Conservation (phyloP, 2,113 vertebrate genomes). For the Planiliza haematocheilus region DNA sequence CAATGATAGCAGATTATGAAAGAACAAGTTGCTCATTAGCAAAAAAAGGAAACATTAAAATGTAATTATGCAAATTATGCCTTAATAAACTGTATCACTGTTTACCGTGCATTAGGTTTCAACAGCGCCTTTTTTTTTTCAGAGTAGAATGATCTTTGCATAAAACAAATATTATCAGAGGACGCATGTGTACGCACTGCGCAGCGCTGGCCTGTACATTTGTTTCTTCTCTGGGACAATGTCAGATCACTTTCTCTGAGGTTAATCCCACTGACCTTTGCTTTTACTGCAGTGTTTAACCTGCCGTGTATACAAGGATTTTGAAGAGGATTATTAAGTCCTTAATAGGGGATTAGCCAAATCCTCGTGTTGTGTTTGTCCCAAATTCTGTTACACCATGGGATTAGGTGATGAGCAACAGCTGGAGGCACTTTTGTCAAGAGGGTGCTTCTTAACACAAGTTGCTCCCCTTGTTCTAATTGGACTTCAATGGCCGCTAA, state of each 20-base stretch:
- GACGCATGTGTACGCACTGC: not conserved
- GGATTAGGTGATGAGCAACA: conserved; percentile 59
- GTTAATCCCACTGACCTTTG: conserved; percentile 76
- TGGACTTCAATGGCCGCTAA: conserved; percentile 46
- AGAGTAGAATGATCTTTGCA: not conserved
- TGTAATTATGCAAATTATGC: conserved; percentile 48
- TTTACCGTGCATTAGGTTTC: not conserved
- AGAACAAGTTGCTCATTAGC: conserved; percentile 21
- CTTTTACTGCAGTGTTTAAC: conserved; percentile 77
- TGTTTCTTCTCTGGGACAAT: conserved; percentile 11
- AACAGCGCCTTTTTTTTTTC: conserved; percentile 21
- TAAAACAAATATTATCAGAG: conserved; percentile 1
- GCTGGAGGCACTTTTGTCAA: conserved; percentile 48
- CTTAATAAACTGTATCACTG: conserved; percentile 32
- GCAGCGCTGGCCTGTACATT: not conserved
- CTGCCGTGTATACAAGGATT: conserved; percentile 74
- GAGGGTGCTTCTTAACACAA: conserved; percentile 33
- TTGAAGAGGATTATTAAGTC: conserved; percentile 76
- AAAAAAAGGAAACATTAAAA: conserved; percentile 38
- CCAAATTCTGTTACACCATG: conserved; percentile 52
- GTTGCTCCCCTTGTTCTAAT: conserved; percentile 47
- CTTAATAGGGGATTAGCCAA: conserved; percentile 76
- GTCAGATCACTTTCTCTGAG: conserved; percentile 68
- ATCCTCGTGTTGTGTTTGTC: conserved; percentile 71
- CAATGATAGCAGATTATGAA: conserved; percentile 40